These are phyloP conservation scores for Hyppa rectilinea DNA, from an alignment of 2,888 invertebrate species.

Conservation along the genomic window DNA sequence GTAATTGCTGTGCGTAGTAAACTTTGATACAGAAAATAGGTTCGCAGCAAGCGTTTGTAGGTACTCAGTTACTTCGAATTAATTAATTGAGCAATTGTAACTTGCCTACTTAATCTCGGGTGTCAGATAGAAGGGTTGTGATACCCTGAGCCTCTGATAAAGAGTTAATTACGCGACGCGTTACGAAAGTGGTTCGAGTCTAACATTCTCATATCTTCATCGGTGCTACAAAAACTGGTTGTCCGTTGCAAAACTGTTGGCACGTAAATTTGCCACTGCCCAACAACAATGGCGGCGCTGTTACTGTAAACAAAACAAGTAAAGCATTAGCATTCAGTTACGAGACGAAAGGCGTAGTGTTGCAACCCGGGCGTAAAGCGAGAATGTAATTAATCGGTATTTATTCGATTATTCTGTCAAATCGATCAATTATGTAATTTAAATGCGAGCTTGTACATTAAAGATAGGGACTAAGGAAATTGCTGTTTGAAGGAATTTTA, in stretches of 20 bases:
- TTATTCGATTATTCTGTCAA: constrained; percentile 73
- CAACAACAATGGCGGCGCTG: constrained; percentile 82
- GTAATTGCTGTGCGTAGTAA: constrained; percentile 64
- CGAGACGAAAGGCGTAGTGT: constrained; percentile 66
- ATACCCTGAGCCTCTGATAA: constrained; percentile 71
- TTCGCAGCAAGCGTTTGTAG: constrained; percentile 37
- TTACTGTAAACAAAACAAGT: constrained; percentile 83
- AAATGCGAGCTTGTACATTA: constrained; percentile 43
- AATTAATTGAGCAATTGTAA: constrained; percentile 78
- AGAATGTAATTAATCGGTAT: constrained; percentile 75
- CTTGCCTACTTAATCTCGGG: constrained; percentile 73
- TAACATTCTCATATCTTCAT: constrained; percentile 83
- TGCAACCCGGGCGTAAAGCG: constrained; percentile 64
- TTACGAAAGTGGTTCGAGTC: constrained; percentile 73
- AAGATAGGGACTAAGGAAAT: constrained; percentile 41
- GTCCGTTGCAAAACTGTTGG: constrained; percentile 77
- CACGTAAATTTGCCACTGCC: constrained; percentile 75
- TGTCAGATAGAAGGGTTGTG: constrained; percentile 73
- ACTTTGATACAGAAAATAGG: constrained; percentile 64
- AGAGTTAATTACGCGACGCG: constrained; percentile 71
- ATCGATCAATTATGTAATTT: constrained; percentile 71
- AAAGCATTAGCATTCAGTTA: constrained; percentile 76
- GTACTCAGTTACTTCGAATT: constrained; percentile 64
- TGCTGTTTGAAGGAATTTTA: constrained; percentile 32
- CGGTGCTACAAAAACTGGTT: constrained; percentile 83